Conservation (phyloP, 2,113 vertebrate species). For the Ciconia stormi region DNA sequence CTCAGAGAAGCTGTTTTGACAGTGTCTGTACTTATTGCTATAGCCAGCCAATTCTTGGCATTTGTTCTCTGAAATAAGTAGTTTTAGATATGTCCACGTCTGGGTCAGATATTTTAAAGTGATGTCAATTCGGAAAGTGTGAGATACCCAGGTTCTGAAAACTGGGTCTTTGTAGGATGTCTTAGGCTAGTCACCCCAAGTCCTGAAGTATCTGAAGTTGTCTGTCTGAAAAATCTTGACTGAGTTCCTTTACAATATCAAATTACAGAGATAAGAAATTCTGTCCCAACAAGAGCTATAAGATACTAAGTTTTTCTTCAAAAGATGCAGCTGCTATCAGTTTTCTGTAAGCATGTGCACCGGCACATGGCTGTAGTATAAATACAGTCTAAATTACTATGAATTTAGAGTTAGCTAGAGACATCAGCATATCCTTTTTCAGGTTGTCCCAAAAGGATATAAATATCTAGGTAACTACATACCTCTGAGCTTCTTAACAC, state of each 20-base stretch:
- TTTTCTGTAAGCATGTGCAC: background rate
- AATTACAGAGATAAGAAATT: background rate
- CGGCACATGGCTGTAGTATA: background rate
- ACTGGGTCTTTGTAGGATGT: background rate
- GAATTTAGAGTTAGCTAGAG: background rate
- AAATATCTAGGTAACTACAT: background rate
- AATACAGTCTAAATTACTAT: background rate
- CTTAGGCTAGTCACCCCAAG: background rate
- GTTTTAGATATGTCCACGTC: background rate
- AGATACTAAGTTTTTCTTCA: background rate
- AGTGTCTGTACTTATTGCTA: background rate
- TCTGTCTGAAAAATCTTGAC: background rate
- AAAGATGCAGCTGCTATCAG: background rate
- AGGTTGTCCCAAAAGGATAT: background rate
- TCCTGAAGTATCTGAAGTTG: background rate
- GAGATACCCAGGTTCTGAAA: background rate
- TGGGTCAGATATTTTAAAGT: background rate
- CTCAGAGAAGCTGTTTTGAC: background rate
- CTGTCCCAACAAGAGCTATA: background rate
- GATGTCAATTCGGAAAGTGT: background rate
- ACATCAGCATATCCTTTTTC: background rate
- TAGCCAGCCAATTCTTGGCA: background rate
- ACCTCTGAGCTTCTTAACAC: background rate
- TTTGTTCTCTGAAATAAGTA: background rate
- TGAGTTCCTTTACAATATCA: background rate